A percentile compares a stretch with the other conserved stretches of the same genome.
These are phyloP conservation scores for Tapirus terrestris DNA, from an alignment of 2,113 vertebrate species.

Conservation along the genomic window DNA sequence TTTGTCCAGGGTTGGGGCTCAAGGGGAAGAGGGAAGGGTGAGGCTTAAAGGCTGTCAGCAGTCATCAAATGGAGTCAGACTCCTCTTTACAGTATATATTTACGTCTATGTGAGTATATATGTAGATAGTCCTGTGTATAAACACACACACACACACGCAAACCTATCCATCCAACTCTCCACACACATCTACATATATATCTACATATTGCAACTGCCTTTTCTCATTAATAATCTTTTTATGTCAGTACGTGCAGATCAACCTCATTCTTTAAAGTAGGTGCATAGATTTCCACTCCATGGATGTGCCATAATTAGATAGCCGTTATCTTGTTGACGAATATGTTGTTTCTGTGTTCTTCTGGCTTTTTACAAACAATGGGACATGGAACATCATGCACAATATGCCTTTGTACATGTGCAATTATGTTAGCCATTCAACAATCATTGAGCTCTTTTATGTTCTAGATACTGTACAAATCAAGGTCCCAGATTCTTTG, in stretches of 20 bases:
- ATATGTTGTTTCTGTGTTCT: background rate
- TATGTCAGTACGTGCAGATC: background rate
- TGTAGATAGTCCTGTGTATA: no score
- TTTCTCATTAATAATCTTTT: background rate
- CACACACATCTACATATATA: background rate
- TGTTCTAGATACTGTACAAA: background rate
- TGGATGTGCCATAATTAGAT: background rate
- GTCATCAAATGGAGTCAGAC: no score
- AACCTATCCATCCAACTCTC: background rate
- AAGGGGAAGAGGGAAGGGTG: background rate
- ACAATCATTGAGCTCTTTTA: background rate
- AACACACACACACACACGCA: background rate
- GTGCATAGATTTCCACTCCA: background rate
- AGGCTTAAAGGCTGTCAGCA: background rate
- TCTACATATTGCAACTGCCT: background rate
- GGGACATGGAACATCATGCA: background rate
- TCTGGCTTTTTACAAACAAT: background rate
- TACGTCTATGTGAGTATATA: no score
- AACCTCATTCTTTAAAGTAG: background rate
- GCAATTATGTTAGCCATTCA: background rate
- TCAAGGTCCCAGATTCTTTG: background rate
- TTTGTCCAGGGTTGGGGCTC: background rate
- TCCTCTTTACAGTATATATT: background rate
- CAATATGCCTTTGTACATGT: background rate
- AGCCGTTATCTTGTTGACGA: background rate